Evolutionary conservation across 1,140 invertebrate species (phyloP), one percentile per base, ranked within the genome.

Genomic region (Nautilus pompilius): DNA sequence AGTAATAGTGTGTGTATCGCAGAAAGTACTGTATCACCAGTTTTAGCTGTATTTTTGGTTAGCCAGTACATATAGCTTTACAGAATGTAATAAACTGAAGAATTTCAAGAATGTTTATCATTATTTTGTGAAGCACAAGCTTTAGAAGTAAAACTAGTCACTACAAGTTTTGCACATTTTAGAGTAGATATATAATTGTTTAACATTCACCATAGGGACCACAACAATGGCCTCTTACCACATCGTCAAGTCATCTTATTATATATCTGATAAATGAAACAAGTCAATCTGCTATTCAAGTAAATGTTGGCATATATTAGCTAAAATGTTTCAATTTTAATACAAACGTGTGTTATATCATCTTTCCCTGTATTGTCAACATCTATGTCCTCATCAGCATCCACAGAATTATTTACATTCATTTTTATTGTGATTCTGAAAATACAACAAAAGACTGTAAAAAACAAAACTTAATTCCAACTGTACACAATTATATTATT

Each of bases 381-480:
- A 17, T 28, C 4, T 45, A 63, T 46, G 15, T 57, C 36, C 24
- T 55, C 49, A 20, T 62, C 63, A 3, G 67, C 61, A 59, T 72
- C 70, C 17, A 66, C 70, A 1, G 70, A 56, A 48, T 65, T 63
- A 53, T 72, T 72, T 33, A 72, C 54, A 36, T 53, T 69, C 33
- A 72, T 63, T n/a, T 61, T 67, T 2, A 72, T 62, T 41, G 58
- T 59, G 34, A 72, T 56, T 32, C 70, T 72, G 63, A 28, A 66
- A 59, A 24, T n/a, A 29, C 30, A 63, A 54, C 30, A 53, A 56
- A 36, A 24, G 49, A 62, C 15, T 5, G 2, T 3, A 15, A n/a
- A 5, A 51, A 30, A 15, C 13, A 60, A n/a, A n/a, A n/a, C n/a
- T n/a, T n/a, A n/a, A n/a, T n/a, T n/a, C n/a, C n/a, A n/a, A n/a